Evolutionary conservation across 2,888 invertebrate species (phyloP), one percentile per base, ranked within the genome.

Genomic region (Asteroscopus sphinx): DNA sequence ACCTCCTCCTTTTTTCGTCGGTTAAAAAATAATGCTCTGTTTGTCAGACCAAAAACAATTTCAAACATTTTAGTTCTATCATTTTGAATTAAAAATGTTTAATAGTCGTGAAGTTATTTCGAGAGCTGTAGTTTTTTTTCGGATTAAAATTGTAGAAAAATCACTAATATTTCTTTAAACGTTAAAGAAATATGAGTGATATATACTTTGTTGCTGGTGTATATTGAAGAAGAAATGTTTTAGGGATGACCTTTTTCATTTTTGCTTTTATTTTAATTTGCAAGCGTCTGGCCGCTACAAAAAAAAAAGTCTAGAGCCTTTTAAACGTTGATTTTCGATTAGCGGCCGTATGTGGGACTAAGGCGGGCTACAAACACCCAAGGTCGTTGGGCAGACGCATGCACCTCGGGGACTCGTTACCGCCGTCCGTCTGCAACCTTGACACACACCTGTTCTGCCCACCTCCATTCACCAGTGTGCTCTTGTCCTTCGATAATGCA

Each of bases 401-500:
- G 68, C 70, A 68, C 69, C 75, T 66, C 64, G 55, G 73, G 76
- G 77, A 70, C 73, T 71, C 73, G 71, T 80, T 69, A 75, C 77
- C 64, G n/a, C n/a, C n/a, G n/a, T n/a, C 66, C 74, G 83, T 79
- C 81, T 81, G 79, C 77, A 82, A 79, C 86, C 84, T 85, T 83
- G 79, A 72, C 74, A 77, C 77, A 77, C 85, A 84, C 83, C 83
- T 86, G 84, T 77, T 77, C 73, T 73, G 70, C 67, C 63, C 66
- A 51, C 62, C 46, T 62, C 62, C 76, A 72, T 71, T 76, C 73
- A 77, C 44, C 32, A 55, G 62, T 30, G 62, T 62, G 66, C 53
- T 70, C 51, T 70, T 64, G 70, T 53, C 68, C 53, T 64, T 58
- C 46, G 70, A 64, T 70, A 70, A 70, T 68, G 70, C 68, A 68